Conservation (phyloP, 2,888 invertebrate species). For the Siphonodentalium dalli region DNA sequence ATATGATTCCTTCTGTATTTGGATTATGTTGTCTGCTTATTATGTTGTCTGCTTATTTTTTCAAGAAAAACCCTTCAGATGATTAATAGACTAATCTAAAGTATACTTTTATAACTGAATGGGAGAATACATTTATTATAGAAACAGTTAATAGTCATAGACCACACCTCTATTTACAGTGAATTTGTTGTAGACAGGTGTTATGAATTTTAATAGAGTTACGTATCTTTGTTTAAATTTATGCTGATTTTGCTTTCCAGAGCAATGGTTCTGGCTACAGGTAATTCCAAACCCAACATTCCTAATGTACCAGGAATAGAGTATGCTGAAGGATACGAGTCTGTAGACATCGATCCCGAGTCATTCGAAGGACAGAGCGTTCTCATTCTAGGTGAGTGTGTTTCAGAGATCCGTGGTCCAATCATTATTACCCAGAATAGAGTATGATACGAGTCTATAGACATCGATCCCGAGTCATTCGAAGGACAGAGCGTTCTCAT, state of each 20-base stretch:
- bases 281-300: conserved; percentile 58
- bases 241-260: conserved; percentile 50
- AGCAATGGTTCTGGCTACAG: conserved; percentile 63
- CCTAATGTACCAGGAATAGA: conserved; percentile 60
- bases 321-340: conserved; percentile 60
- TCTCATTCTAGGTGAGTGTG: conserved; percentile 60
- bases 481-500: conserved; percentile 67
- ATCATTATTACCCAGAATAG: conserved; percentile 60
- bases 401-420: background rate
- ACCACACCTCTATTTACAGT: too few relatives aligned
- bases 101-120: too few relatives aligned
- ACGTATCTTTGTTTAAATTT: too few relatives aligned
- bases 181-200: too few relatives aligned
- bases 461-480: conserved; percentile 60
- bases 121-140: too few relatives aligned
- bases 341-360: conserved; percentile 58
- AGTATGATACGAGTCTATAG: conserved; percentile 62
- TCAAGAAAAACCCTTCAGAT: too few relatives aligned
- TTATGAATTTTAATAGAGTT: too few relatives aligned
- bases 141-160: too few relatives aligned
- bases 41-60: too few relatives aligned
- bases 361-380: conserved; percentile 66
- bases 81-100: too few relatives aligned
- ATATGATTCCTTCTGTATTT: too few relatives aligned
- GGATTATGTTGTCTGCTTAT: too few relatives aligned